Evolutionary conservation across 2,797 vertebrate species (phyloP).

Genomic region (Scleropages formosus): DNA sequence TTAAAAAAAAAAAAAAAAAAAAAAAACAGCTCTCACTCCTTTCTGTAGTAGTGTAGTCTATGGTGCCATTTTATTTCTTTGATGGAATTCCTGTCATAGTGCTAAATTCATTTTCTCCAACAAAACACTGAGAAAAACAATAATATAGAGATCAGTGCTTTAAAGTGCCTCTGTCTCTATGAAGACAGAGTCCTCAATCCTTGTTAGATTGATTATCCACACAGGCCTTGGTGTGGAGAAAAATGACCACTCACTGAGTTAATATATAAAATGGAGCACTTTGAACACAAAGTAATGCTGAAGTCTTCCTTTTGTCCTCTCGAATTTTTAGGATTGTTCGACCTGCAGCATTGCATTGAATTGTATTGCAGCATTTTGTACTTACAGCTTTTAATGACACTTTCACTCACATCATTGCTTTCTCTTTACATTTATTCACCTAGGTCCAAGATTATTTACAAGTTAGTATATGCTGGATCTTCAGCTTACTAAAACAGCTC

Average conservation of each 20-base stretch:
- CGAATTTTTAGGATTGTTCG: no score
- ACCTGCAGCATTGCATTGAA: no score
- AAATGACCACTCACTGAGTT: not conserved
- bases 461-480: no score
- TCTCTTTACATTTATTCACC: no score
- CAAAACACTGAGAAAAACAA: conserved; percentile 25
- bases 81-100: conserved; percentile 27
- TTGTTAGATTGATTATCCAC: conserved; percentile 13
- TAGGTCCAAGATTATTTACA: no score
- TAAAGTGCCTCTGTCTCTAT: conserved; percentile 13
- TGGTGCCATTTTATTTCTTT: conserved; percentile 17
- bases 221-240: not conserved
- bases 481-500: no score
- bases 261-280: no score
- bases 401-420: no score
- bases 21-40: conserved; percentile 29
- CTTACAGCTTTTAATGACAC: no score
- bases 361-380: no score
- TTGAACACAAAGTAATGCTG: no score
- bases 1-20: conserved; percentile 24
- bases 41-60: conserved; percentile 16
- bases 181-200: not conserved
- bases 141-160: conserved; percentile 26
- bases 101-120: conserved; percentile 22
- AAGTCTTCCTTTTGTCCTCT: no score